Evolutionary conservation across 2,888 invertebrate genomes (phyloP), one percentile per base, ranked within the genome.

Genomic region (Ornithoptera alexandrae): DNA sequence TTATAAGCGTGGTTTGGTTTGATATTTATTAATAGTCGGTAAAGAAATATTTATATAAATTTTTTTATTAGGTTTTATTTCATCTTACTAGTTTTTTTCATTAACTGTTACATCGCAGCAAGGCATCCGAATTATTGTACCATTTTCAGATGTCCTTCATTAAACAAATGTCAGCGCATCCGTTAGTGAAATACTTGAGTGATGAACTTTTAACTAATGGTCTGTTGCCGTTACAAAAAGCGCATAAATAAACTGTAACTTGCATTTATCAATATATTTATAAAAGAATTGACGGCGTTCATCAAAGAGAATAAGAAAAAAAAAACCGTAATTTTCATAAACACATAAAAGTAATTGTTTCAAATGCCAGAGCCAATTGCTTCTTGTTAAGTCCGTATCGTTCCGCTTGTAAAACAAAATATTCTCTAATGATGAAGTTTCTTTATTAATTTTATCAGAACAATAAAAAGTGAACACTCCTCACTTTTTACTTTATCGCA

Each of bases 141-240:
- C 59, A 60, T 60, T 50, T 20, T 60, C 50, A 18, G 24, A 58
- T 42, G 53, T 42, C 12, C 15, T 24, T 61, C 53, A 66, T 10
- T 42, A 1, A 39, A 59, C 53, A 66, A 70, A 66, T 66, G 66
- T 62, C 69, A 59, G 12, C 22, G 39, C 56, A 50, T 62, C 18
- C 50, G 42, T n/a, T 12, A 17, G 17, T 39, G 22, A 53, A 58
- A 65, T 58, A 62, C 46, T 39, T 17, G 36, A 24, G 6, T 62
- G 39, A 66, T 69, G 65, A 63, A 66, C 66, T 65, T 66, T 50
- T 42, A 58, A 53, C 30, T 17, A 62, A 62, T 66, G 39, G 59
- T 59, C 22, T 2, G 39, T n/a, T 20, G 59, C 0, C 10, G 50
- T 15, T 46, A 36, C 18, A 69, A 66, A 53, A 53, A 0, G 53